phyloP scores from a whole-genome alignment of 2,888 invertebrate genomes.

The Nesidiocoris tenuis region DNA sequence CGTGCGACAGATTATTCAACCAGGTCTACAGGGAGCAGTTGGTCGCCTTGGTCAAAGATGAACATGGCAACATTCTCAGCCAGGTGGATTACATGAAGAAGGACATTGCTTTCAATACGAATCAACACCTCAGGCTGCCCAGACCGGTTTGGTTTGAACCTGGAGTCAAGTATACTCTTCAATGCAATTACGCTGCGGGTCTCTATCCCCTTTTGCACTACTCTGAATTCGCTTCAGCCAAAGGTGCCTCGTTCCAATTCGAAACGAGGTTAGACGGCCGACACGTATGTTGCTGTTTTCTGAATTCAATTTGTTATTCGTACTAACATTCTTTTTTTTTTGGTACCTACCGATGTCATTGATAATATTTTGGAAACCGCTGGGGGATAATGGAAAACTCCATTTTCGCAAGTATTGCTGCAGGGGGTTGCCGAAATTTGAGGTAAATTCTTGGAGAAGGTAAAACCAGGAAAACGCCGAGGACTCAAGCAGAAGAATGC shows the following conservation, averaged over 20 bases:
- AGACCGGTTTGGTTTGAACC: slow-evolving; percentile 54
- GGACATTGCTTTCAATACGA: slow-evolving; percentile 57
- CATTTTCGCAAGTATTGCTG: too few relatives aligned
- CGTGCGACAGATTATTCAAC: slow-evolving; percentile 10
- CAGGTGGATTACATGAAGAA: slow-evolving; percentile 56
- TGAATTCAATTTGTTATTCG: slow-evolving; percentile 34
- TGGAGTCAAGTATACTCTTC: slow-evolving; percentile 46
- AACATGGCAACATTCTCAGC: slow-evolving; percentile 56
- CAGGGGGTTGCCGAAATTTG: too few relatives aligned
- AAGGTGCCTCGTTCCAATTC: slow-evolving; percentile 44
- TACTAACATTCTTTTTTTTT: neutral
- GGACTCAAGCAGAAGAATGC: too few relatives aligned
- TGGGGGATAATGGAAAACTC: too few relatives aligned
- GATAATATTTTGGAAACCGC: too few relatives aligned
- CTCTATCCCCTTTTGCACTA: slow-evolving; percentile 48
- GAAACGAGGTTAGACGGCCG: slow-evolving; percentile 21
- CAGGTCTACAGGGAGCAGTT: slow-evolving; percentile 37
- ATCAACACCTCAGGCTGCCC: slow-evolving; percentile 56
- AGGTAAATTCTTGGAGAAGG: too few relatives aligned
- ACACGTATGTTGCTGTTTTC: slow-evolving; percentile 16
- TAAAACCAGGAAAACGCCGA: too few relatives aligned
- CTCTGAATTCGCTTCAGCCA: slow-evolving; percentile 45
- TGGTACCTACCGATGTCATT: too few relatives aligned
- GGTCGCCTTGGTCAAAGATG: slow-evolving; percentile 51
- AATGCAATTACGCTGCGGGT: slow-evolving; percentile 46